Base-by-base conservation (phyloP, 2,113 vertebrate genomes). In the Falco punctatus region DNA sequence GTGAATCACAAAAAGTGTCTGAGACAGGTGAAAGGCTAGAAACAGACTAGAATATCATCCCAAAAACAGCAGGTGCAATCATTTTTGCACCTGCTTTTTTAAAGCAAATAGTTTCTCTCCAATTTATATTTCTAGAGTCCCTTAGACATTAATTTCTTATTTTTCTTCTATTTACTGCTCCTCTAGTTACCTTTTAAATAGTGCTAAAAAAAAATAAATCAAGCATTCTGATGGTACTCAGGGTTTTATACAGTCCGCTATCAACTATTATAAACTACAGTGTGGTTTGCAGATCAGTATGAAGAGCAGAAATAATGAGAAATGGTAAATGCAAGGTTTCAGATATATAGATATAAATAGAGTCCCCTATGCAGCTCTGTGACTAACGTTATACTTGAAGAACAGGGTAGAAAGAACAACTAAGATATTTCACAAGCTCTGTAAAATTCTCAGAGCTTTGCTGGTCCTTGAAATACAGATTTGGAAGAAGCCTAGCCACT, bases 41-140 rank as follows among this genome's bases (percentile, higher is more conserved):
- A 81, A 59, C 7, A 70, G 22, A 65, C 1, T 0, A 9, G 75
- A 54, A 83, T 3, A 5, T 12, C 38, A 9, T 51, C 32, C 35
- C 38, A 78, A 73, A 94, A 89, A 11, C 40, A 72, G 46, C 9
- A 7, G 3, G 2, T 69, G 11, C 4, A 62, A n/a, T 15, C 19
- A 55, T 52, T 79, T 71, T 82, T 55, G 42, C 33, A 72, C 8
- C 11, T 10, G 0, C 38, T 51, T 70, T 69, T 62, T 65, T 51
- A 38, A 84, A 58, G 1, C 2, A 1, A 27, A 4, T 32, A 46
- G 21, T 4, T 64, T 15, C 11, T 2, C 33, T 84, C 33, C 6
- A 65, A 3, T 54, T 73, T 59, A 16, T 38, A 52, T 54, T 86
- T 35, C 38, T 19, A 88, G 26, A 4, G 24, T 55, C 11, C 80